These are phyloP conservation scores for Nipponacmea schrenckii DNA, from an alignment of 2,888 invertebrate species.

Conservation along the genomic window DNA sequence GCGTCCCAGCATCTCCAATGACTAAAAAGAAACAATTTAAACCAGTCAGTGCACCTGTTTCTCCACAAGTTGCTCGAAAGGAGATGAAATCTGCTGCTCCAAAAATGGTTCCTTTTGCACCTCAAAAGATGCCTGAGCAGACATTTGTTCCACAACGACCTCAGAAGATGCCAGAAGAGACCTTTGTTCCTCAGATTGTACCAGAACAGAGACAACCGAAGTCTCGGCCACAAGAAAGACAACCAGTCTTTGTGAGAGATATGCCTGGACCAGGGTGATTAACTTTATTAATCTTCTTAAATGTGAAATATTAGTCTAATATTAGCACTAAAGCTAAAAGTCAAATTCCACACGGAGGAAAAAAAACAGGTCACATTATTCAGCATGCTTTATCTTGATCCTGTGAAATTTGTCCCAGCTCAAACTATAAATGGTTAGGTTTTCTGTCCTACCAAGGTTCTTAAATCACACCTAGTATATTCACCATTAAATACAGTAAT, in stretches of 20 bases:
- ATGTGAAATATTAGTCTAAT: no score
- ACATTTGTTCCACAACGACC: background rate
- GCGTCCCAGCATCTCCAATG: slow-evolving; percentile 27
- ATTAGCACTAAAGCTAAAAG: no score
- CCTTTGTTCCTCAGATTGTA: background rate
- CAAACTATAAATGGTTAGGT: no score
- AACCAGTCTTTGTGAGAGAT: slow-evolving; percentile 1
- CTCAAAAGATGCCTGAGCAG: background rate
- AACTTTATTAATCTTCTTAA: background rate
- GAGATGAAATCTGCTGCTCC: slow-evolving; percentile 12
- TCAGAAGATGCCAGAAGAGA: background rate
- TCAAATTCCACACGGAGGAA: no score
- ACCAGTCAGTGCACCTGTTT: slow-evolving; percentile 11
- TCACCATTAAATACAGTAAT: no score
- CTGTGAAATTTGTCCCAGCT: no score
- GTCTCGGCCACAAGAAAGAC: background rate
- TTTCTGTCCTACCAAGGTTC: no score
- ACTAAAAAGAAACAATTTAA: slow-evolving; percentile 13
- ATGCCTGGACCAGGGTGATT: slow-evolving; percentile 2
- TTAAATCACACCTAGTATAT: no score
- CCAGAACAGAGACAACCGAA: background rate
- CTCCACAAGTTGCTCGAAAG: slow-evolving; percentile 17
- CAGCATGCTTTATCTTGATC: no score
- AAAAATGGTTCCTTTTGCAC: background rate
- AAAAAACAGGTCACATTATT: no score